Conservation (phyloP, 2,113 vertebrate genomes). For the Procavia capensis region DNA sequence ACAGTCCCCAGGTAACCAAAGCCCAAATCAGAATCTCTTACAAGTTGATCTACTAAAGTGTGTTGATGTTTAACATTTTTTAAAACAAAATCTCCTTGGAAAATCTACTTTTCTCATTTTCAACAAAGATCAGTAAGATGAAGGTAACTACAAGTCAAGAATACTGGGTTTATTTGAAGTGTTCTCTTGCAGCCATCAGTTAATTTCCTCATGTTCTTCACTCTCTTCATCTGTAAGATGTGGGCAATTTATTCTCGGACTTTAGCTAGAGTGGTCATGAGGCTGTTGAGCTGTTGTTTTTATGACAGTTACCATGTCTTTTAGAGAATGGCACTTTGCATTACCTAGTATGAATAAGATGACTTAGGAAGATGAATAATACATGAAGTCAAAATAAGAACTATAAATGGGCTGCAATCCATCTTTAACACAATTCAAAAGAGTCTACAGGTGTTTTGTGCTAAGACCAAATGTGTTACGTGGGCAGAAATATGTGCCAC, state of each 20-base stretch:
- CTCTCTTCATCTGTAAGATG: not conserved
- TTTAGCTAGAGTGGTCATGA: conserved; percentile 4
- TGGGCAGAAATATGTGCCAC: conserved; percentile 38
- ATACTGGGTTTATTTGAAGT: conserved; percentile 4
- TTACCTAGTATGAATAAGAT: conserved; percentile 27
- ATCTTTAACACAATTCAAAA: conserved; percentile 45
- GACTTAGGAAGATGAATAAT: conserved; percentile 59
- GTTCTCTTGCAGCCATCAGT: not conserved
- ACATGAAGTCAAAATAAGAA: conserved; percentile 63
- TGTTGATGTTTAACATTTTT: not conserved
- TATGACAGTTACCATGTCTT: conserved; percentile 11
- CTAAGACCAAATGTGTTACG: conserved; percentile 60
- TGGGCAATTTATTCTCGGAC: conserved; percentile 34
- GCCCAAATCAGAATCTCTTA: not conserved
- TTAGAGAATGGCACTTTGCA: conserved; percentile 51
- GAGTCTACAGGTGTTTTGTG: conserved; percentile 66
- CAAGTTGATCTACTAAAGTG: conserved; percentile 12
- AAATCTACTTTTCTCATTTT: conserved; percentile 32
- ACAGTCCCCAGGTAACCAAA: conserved; percentile 6
- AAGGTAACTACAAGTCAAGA: conserved; percentile 26
- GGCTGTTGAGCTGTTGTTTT: conserved; percentile 45
- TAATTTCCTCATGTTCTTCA: not conserved
- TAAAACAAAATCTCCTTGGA: conserved; percentile 21
- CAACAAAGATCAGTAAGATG: not conserved
- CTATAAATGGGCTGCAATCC: conserved; percentile 34